phyloP scores from a whole-genome alignment of 1,140 invertebrate genomes.

The Gryllus bimaculatus region DNA sequence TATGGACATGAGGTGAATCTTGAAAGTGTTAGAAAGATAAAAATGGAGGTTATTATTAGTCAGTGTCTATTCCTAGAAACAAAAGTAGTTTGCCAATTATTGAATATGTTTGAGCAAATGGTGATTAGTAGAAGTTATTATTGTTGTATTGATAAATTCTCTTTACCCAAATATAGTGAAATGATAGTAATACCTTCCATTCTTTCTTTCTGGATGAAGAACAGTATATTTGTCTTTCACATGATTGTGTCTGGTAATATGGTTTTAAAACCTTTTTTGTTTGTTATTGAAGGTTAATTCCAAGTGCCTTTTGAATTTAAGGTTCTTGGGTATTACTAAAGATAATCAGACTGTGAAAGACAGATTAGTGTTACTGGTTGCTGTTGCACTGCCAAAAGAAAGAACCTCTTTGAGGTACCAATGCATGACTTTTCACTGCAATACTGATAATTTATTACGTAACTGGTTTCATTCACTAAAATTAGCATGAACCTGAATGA shows the following conservation, averaged over 20 bases:
- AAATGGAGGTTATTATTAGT: constrained; percentile 5
- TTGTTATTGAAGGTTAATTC: background rate
- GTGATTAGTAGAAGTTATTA: background rate
- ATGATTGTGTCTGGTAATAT: background rate
- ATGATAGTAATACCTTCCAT: background rate
- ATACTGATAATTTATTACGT: background rate
- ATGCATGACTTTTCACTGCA: background rate
- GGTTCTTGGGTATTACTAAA: background rate
- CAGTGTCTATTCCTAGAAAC: background rate
- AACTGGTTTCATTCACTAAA: background rate
- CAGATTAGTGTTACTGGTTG: background rate
- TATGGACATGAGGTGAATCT: background rate
- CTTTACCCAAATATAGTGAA: background rate
- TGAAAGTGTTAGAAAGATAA: background rate
- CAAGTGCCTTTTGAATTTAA: background rate
- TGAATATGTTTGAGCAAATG: background rate
- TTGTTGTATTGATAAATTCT: background rate
- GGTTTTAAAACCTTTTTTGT: background rate
- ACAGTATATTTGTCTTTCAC: background rate
- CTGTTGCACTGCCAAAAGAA: background rate
- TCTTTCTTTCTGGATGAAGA: background rate
- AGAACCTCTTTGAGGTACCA: background rate
- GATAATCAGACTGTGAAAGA: background rate
- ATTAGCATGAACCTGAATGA: background rate
- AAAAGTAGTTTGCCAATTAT: background rate